Conservation (phyloP, 2,888 invertebrate genomes). For the Gastrophysa polygoni region DNA sequence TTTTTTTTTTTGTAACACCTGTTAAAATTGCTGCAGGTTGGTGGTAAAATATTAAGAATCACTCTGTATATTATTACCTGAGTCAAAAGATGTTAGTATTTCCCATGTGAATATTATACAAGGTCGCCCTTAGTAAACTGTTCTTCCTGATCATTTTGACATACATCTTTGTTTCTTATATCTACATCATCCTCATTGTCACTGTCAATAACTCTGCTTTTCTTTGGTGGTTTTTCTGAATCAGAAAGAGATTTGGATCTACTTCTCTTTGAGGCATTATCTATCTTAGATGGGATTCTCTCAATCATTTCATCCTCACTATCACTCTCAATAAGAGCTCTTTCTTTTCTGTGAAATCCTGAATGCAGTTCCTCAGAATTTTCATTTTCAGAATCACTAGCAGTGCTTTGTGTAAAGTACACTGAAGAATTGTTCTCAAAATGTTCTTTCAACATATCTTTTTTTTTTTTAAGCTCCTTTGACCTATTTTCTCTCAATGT, state of each 20-base stretch:
- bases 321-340: slow-evolving; percentile 48
- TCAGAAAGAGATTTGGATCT: slow-evolving; percentile 42
- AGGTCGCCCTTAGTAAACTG: no score
- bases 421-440: background rate
- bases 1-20: no score
- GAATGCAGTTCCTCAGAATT: slow-evolving; percentile 3
- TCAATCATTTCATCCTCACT: slow-evolving; percentile 36
- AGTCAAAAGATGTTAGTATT: no score
- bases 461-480: background rate
- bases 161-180: background rate
- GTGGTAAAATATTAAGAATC: no score
- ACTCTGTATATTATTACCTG: no score
- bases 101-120: no score
- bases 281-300: background rate
- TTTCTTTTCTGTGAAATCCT: background rate
- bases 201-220: slow-evolving; percentile 44
- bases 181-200: slow-evolving; percentile 41
- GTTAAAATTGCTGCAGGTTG: no score
- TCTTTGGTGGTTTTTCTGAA: slow-evolving; percentile 41
- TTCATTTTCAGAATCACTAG: slow-evolving; percentile 8
- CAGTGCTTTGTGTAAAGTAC: no score
- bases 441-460: no score
- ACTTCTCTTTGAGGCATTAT: slow-evolving; percentile 20
- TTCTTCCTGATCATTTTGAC: no score
- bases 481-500: slow-evolving; percentile 16